A percentile compares a stretch with the other conserved stretches of the same genome.
Conservation (phyloP, 2,113 vertebrate species). For the Cyanistes caeruleus region DNA sequence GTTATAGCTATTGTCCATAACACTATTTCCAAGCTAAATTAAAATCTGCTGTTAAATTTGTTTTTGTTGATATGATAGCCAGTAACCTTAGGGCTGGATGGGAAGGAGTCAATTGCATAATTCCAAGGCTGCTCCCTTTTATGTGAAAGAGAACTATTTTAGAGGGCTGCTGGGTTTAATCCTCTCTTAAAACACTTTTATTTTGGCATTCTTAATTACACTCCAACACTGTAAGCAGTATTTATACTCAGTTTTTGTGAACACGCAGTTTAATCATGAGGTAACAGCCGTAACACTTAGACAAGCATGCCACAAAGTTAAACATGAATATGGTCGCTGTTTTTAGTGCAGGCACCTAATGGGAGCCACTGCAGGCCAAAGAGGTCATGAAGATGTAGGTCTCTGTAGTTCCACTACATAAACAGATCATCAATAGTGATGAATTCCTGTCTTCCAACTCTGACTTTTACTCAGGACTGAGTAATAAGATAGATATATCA, state of each 20-base stretch:
- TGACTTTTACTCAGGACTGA: neutral
- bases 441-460: neutral
- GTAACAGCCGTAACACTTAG: neutral
- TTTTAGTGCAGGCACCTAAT: neutral
- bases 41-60: neutral
- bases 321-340: neutral
- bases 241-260: neutral
- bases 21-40: neutral
- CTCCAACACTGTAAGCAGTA: neutral
- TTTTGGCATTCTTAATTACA: neutral
- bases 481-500: neutral
- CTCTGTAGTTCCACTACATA: neutral
- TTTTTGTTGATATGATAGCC: neutral
- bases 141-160: neutral
- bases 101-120: neutral
- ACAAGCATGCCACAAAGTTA: neutral
- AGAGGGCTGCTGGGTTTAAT: neutral
- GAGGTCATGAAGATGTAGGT: neutral
- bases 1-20: neutral
- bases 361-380: neutral
- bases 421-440: neutral
- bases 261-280: neutral
- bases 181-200: neutral
- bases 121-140: neutral
- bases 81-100: neutral